Evolutionary conservation across 1,140 invertebrate genomes (phyloP).

Genomic region (Nephila pilipes): DNA sequence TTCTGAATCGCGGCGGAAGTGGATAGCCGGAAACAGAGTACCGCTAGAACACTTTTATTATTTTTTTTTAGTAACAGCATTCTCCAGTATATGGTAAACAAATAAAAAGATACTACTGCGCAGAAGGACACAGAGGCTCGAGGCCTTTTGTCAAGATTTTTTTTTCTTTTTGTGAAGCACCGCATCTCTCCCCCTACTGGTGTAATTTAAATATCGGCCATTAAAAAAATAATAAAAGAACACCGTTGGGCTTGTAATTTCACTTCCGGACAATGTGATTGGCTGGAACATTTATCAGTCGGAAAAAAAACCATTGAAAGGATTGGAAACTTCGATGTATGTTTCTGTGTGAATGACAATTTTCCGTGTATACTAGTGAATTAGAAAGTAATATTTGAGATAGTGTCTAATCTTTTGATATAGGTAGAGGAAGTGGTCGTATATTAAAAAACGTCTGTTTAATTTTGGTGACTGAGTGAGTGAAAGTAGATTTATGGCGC

Average conservation of each 20-base stretch:
- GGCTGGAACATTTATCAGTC: not conserved
- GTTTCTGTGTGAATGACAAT: not conserved
- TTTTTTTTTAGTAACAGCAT: not conserved
- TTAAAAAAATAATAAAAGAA: not conserved
- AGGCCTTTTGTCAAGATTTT: not conserved
- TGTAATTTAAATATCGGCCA: conserved; percentile 13
- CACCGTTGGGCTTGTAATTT: not conserved
- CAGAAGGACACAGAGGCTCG: conserved; percentile 15
- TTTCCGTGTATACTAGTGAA: not conserved
- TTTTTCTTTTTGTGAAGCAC: not conserved
- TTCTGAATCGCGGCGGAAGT: conserved; percentile 70
- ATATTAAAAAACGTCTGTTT: too few species aligned
- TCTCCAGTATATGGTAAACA: conserved; percentile 31
- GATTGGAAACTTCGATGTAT: not conserved
- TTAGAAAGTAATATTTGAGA: not conserved
- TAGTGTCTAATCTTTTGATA: too few species aligned
- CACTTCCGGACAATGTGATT: conserved; percentile 28
- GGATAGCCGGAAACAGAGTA: conserved; percentile 67
- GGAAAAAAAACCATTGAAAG: not conserved
- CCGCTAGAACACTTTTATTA: conserved; percentile 16
- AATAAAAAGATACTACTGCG: conserved; percentile 28
- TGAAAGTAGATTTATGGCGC: not conserved
- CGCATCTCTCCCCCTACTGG: not conserved
- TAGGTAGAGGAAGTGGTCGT: too few species aligned
- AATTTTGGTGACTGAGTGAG: not conserved